Conservation (phyloP, 2,888 invertebrate species). For the Eueremaeus valkanovi region DNA sequence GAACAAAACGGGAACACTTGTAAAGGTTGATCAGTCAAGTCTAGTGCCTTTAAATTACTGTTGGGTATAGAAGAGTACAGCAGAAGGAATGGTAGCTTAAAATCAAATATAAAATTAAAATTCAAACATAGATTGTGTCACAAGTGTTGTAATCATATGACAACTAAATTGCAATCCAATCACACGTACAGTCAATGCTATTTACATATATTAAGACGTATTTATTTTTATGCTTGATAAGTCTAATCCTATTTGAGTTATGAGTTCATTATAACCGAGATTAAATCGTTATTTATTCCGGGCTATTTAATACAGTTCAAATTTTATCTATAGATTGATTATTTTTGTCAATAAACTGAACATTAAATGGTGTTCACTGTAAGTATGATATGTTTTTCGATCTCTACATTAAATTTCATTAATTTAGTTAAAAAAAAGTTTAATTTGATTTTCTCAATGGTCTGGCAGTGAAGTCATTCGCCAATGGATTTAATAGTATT, state of each 20-base stretch:
- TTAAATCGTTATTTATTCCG: no score
- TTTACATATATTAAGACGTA: no score
- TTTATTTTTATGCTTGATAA: no score
- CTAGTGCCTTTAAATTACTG: slow-evolving; percentile 16
- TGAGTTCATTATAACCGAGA: no score
- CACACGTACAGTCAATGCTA: neutral
- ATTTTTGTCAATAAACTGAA: no score
- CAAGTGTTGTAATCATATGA: neutral
- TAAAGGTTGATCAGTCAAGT: slow-evolving; percentile 28
- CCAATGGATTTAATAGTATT: neutral
- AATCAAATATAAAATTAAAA: neutral
- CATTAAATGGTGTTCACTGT: no score
- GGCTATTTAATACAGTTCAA: no score
- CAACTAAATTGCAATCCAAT: neutral
- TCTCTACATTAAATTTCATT: no score
- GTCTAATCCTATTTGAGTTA: no score
- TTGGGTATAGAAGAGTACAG: neutral
- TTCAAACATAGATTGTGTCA: neutral
- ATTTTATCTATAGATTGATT: no score
- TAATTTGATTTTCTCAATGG: neutral
- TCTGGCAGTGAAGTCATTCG: neutral
- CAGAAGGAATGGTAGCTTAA: neutral
- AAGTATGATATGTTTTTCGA: no score
- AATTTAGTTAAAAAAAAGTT: no score
- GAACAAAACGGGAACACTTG: slow-evolving; percentile 7